Base-by-base conservation (phyloP, 2,888 invertebrate species). In the Heliconius ethilla region DNA sequence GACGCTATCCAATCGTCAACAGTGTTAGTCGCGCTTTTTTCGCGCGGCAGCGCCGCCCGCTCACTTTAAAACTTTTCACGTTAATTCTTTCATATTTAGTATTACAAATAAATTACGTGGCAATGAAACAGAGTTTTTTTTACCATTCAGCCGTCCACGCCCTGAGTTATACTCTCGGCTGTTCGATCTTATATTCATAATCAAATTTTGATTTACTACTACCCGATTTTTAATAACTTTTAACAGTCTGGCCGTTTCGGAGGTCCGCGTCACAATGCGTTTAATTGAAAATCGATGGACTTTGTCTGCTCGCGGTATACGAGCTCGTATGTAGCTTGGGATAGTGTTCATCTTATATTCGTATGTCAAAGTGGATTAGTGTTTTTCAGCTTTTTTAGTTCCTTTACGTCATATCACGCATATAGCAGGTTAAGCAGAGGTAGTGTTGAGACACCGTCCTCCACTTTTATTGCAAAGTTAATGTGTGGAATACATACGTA, bases 171-270 rank as follows among this genome's bases (percentile, higher is more conserved):
- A 86, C 83, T 82, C 79, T 83, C 80, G 79, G 80, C 77, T 81
- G 81, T 82, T 80, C 81, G 82, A 84, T 87, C 89, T 91, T 89
- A 85, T 88, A 87, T 87, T 87, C 87, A 87, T 90, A 90, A 91
- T 92, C 90, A 90, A 90, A 90, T 86, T 89, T 90, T 93, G 92
- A 93, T 93, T 92, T 93, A 93, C 86, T 83, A 85, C 86, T 83
- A 83, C 80, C 83, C 84, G 85, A 84, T 86, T 89, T 89, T 90
- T 90, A 89, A 90, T 51, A 89, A 91, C 89, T 85, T 86, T 87
- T 88, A 87, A 87, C 87, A 75, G 77, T 80, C 82, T 83, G 83
- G 82, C 85, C 83, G 85, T 85, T 87, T 82, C 79, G 84, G 84
- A 82, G 80, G 78, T 84, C 81, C 81, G 80, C 79, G 81, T 87